Percentiles rank a stretch among this genome's conserved stretches.
These are phyloP conservation scores for Thymallus thymallus DNA, from an alignment of 2,113 vertebrate species.

Conservation along the genomic window DNA sequence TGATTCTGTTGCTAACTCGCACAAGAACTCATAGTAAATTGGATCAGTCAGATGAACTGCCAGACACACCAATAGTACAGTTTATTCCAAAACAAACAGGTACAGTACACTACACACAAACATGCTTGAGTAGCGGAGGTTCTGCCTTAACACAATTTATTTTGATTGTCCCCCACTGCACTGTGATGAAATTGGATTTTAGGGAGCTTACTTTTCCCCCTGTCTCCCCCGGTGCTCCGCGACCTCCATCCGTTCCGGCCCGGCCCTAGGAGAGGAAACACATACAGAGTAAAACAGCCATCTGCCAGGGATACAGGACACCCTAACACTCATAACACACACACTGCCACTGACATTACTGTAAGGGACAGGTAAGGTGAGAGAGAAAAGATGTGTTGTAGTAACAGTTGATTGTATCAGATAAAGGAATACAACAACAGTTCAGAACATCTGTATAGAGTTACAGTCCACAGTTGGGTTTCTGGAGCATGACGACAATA, in stretches of 20 bases:
- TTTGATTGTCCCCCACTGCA: too few relatives aligned
- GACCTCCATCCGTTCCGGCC: conserved; percentile 80
- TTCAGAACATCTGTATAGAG: not conserved
- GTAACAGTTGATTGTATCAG: too few relatives aligned
- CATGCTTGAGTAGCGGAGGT: not conserved
- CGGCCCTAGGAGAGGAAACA: conserved; percentile 74
- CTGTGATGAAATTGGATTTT: not conserved
- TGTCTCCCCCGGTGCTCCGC: conserved; percentile 86
- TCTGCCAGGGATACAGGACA: not conserved
- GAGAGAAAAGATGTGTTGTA: too few relatives aligned
- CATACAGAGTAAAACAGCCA: not conserved
- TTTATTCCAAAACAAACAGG: not conserved
- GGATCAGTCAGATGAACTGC: not conserved
- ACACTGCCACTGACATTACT: not conserved
- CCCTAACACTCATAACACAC: conserved; percentile 8
- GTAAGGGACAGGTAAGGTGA: not conserved
- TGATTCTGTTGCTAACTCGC: not conserved
- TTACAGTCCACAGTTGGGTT: not conserved
- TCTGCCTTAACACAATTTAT: not conserved
- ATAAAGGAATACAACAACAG: not conserved
- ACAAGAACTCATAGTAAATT: not conserved
- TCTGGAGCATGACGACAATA: not conserved
- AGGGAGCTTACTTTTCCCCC: conserved; percentile 79
- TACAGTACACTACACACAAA: not conserved
- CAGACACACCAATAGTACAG: not conserved